These are phyloP conservation scores for Aphidius ervi DNA, from an alignment of 1,140 invertebrate species.

Conservation along the genomic window DNA sequence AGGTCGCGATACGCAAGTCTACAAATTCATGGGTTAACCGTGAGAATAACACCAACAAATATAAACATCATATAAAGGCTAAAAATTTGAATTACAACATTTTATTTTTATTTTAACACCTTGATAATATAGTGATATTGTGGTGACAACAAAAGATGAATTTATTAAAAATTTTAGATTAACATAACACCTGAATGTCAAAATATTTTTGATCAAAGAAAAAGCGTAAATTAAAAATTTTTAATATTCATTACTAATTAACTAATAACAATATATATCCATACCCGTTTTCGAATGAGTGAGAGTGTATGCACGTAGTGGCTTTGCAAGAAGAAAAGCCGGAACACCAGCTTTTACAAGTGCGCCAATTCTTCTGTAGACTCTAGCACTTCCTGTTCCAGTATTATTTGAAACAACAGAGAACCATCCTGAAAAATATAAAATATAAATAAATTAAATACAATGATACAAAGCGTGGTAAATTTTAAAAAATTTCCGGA, in stretches of 20 bases:
- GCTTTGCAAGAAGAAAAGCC: slow-evolving; percentile 46
- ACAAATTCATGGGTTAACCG: background rate
- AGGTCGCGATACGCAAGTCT: background rate
- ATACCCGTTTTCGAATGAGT: slow-evolving; percentile 51
- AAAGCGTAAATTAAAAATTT: too few species aligned
- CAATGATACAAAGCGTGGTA: slow-evolving; percentile 1
- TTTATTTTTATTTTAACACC: too few species aligned
- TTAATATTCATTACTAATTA: too few species aligned
- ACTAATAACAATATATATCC: slow-evolving; percentile 8
- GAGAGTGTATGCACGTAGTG: slow-evolving; percentile 46
- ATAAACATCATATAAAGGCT: too few species aligned
- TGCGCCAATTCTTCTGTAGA: slow-evolving; percentile 47
- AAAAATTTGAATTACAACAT: too few species aligned
- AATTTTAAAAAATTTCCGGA: too few species aligned
- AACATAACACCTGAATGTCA: too few species aligned
- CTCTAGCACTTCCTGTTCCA: slow-evolving; percentile 46
- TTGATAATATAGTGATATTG: too few species aligned
- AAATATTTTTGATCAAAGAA: too few species aligned
- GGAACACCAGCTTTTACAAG: slow-evolving; percentile 48
- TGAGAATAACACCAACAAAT: too few species aligned
- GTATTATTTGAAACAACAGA: slow-evolving; percentile 51
- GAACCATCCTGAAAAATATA: slow-evolving; percentile 47
- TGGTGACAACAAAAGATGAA: too few species aligned
- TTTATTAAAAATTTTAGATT: too few species aligned
- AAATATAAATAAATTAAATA: slow-evolving; percentile 4